These are phyloP conservation scores for Drosophila macrospina DNA, from an alignment of 2,888 invertebrate genomes.

Conservation along the genomic window DNA sequence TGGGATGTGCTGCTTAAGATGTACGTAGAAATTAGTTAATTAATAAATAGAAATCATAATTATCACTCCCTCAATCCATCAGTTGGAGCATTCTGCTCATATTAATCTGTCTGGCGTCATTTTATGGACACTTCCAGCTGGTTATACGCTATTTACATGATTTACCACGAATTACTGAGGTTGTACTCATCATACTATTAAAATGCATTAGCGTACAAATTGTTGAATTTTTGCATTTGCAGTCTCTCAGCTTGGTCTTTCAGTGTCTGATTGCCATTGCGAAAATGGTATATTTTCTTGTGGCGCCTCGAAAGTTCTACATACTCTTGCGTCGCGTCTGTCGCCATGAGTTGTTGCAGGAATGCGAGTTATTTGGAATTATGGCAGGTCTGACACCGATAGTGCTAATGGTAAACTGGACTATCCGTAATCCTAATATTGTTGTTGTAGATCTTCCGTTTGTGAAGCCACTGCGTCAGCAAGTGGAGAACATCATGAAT, in stretches of 20 bases:
- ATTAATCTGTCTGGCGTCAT: slow-evolving; percentile 45
- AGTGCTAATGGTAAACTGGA: background rate
- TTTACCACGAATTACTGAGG: slow-evolving; percentile 71
- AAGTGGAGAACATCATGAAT: slow-evolving; percentile 65
- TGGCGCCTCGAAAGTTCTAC: slow-evolving; percentile 64
- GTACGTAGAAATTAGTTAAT: slow-evolving; percentile 42
- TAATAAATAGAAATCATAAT: background rate
- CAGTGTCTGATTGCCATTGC: slow-evolving; percentile 60
- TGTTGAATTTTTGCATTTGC: slow-evolving; percentile 24
- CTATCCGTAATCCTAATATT: background rate
- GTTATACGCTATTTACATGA: slow-evolving; percentile 55
- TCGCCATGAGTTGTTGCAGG: slow-evolving; percentile 64
- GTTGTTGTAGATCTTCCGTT: slow-evolving; percentile 64
- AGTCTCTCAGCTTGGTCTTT: slow-evolving; percentile 67
- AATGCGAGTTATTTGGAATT: slow-evolving; percentile 69
- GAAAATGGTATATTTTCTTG: slow-evolving; percentile 72
- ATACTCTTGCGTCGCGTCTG: slow-evolving; percentile 59
- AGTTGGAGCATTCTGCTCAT: slow-evolving; percentile 70
- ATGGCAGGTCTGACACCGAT: slow-evolving; percentile 34
- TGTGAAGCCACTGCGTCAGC: slow-evolving; percentile 48
- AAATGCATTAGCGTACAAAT: slow-evolving; percentile 34
- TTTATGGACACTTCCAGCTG: slow-evolving; percentile 73
- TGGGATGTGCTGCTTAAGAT: slow-evolving; percentile 55
- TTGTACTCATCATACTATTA: slow-evolving; percentile 24
- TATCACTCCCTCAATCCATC: background rate